These are phyloP conservation scores for Ginglymostoma cirratum DNA, from an alignment of 2,113 vertebrate species.

Conservation along the genomic window DNA sequence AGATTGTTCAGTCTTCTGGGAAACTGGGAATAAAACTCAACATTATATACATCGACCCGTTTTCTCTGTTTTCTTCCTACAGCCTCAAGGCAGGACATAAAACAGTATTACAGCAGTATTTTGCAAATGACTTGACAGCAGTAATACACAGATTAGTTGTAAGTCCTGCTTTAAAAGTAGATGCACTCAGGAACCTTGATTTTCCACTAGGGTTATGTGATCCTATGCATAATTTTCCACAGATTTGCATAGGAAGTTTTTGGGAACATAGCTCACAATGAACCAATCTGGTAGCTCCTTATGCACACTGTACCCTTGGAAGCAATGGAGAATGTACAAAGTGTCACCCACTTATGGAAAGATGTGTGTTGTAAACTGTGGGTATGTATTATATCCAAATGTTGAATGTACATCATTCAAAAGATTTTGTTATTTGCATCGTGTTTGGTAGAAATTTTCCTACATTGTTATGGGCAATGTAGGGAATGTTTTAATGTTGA, in stretches of 20 bases:
- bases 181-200: background rate
- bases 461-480: background rate
- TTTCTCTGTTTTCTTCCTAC: conserved; percentile 9
- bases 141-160: background rate
- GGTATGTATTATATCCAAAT: no score
- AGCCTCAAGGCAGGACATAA: background rate
- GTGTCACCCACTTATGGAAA: background rate
- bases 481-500: background rate
- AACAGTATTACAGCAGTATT: background rate
- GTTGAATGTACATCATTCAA: background rate
- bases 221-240: background rate
- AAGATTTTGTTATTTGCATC: background rate
- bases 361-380: background rate
- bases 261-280: no score
- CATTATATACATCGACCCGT: background rate
- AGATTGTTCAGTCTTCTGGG: background rate
- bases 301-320: background rate
- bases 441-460: background rate
- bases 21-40: background rate
- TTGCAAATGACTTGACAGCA: background rate
- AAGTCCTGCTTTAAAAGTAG: background rate
- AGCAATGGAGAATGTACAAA: background rate
- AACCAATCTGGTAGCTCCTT: background rate
- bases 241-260: background rate
- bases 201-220: background rate